Base-by-base conservation (phyloP, 2,888 invertebrate species). In the Euplexia lucipara region DNA sequence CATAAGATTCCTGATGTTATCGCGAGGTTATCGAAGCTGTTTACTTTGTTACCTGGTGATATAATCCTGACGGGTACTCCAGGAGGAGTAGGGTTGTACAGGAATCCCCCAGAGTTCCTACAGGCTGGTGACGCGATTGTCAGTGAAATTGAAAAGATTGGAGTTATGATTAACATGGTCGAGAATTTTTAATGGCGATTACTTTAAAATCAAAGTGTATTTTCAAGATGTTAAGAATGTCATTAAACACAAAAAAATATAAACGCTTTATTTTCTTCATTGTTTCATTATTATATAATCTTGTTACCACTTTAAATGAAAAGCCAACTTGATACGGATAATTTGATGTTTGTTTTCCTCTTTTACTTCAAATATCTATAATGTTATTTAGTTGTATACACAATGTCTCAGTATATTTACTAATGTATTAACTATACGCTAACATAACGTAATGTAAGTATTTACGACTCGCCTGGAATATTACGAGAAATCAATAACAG, bases 41-140 rank as follows among this genome's bases (percentile, higher is more conserved):
- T 97, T 71, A 98, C 98, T 0, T 91, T 98, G 35, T 93, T 97
- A 49, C 98, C 98, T 6, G 98, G 98, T 42, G 98, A 98, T 87
- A 95, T 98, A 0, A 97, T 98, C 75, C 88, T 98, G 70, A 98
- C 98, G 5, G 98, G 98, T 14, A 98, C 98, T 1, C 98, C 98
- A 0, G 92, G 96, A 2, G 97, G 97, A 7, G 96, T 96, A 2
- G 98, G 97, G 52, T 96, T 96, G 77, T 96, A 96, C 84, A 95
- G 96, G 52, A 96, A 96, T 59, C 98, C 98, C 14, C 97, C 97
- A 32, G 97, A 97, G 88, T 98, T 95, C 85, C 91, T 98, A 5
- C 96, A 97, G 83, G 95, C 96, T 60, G 98, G 98, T 6, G 98
- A 98, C 87, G 90, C 97, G 0, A 92, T 98, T 34, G 97, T 97